Evolutionary conservation across 2,113 vertebrate genomes (phyloP), one percentile per base, ranked within the genome.

Genomic region (Lucifuga dentata): DNA sequence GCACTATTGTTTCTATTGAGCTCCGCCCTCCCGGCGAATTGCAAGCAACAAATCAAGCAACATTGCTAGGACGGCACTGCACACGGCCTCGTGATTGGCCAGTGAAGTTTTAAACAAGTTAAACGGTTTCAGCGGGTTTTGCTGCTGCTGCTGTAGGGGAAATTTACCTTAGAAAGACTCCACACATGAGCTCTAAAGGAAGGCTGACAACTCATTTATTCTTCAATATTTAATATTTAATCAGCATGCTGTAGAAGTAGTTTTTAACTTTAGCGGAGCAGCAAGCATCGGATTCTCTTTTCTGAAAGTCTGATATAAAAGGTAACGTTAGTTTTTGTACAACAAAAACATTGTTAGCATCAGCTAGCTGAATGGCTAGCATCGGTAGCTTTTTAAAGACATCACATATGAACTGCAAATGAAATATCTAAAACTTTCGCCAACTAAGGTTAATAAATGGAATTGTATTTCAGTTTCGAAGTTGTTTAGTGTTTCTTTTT

Each of bases 101-200:
- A 9, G 3, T 9, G 36, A 15, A 53, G 60, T 55, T 83, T 89
- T 83, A 35, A 84, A 89, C 33, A 2, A 13, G 19, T 59, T 62
- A 72, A 87, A 87, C 80, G 56, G 84, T 86, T 87, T 86, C 80
- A 87, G 88, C 84, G 86, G 78, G 74, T 35, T n/a, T 21, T 11
- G 10, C 1, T 0, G 17, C 38, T 15, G 44, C 43, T 67, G 45
- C 24, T 2, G 39, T 39, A 3, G 16, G 1, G 7, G 32, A 16
- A 2, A 1, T 45, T 8, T 20, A 9, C 3, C 26, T 29, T 7
- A 15, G 10, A 11, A 2, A 9, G 26, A 33, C 3, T 56, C 12
- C 12, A 65, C 10, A 41, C 32, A 11, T 20, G 23, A 56, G 5
- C 19, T 16, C 15, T 4, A 2, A 26, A 17, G 9, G 0, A 13